phyloP scores from a whole-genome alignment of 2,113 vertebrate species.

The Typhlomys cinereus region DNA sequence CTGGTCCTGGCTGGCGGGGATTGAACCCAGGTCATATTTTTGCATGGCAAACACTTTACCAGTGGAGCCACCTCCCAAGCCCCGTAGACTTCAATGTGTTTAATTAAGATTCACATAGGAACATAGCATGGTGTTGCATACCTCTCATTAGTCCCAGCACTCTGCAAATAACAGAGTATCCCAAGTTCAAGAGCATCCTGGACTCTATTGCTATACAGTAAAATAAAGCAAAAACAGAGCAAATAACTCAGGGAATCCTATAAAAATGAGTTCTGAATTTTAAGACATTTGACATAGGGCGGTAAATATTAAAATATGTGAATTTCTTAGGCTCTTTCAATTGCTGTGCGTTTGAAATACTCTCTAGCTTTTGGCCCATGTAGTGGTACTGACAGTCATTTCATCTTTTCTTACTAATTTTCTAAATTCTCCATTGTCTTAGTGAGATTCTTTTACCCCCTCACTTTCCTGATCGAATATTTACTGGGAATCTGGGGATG shows the following conservation, averaged over 20 bases:
- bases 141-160: not conserved
- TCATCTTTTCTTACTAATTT: not conserved
- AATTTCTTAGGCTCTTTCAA: not conserved
- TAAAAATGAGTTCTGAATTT: not conserved
- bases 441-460: not conserved
- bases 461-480: not conserved
- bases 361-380: not conserved
- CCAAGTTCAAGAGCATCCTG: not conserved
- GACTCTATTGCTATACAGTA: not conserved
- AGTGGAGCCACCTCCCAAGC: not conserved
- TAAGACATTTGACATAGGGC: not conserved
- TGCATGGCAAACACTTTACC: not conserved
- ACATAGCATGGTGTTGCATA: not conserved
- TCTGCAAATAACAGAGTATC: not conserved
- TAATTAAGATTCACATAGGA: conserved; percentile 21
- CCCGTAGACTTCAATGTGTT: not conserved
- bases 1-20: not conserved
- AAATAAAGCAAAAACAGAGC: not conserved
- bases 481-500: not conserved
- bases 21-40: not conserved
- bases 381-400: not conserved
- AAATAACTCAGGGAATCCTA: not conserved
- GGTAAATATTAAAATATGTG: not conserved
- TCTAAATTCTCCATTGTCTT: not conserved
- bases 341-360: not conserved